Conservation (phyloP, 2,113 vertebrate genomes). For the Thymallus thymallus region DNA sequence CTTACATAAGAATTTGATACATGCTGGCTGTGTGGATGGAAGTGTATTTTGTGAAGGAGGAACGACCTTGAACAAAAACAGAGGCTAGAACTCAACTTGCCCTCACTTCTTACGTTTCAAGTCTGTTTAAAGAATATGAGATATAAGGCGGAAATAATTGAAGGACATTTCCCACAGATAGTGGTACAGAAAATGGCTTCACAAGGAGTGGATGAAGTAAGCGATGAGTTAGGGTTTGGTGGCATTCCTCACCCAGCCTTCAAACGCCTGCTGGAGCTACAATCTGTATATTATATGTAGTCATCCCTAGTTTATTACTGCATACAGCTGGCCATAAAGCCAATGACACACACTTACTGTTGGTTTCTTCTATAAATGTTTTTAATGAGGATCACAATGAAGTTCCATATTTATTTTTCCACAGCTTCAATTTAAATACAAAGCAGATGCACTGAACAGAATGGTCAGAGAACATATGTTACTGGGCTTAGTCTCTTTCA, state of each 20-base stretch:
- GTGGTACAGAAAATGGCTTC: too few species aligned
- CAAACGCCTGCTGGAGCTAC: slow-evolving; percentile 38
- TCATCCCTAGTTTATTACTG: slow-evolving; percentile 58
- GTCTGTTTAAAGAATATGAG: not conserved
- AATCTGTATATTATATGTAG: slow-evolving; percentile 59
- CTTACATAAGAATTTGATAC: not conserved
- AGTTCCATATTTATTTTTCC: not conserved
- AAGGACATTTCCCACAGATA: not conserved
- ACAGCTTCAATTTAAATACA: not conserved
- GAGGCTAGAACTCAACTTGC: not conserved
- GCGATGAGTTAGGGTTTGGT: slow-evolving; percentile 36
- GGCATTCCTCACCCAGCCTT: slow-evolving; percentile 43
- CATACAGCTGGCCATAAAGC: slow-evolving; percentile 40
- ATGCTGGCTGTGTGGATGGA: not conserved
- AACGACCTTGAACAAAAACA: not conserved
- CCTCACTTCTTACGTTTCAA: slow-evolving; percentile 5
- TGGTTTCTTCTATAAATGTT: slow-evolving; percentile 19
- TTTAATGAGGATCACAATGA: slow-evolving; percentile 16
- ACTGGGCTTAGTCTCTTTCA: not conserved
- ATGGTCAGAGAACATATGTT: not conserved
- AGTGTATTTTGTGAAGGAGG: slow-evolving; percentile 4
- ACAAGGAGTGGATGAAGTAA: too few species aligned
- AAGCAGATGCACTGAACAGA: not conserved
- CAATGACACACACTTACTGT: slow-evolving; percentile 12
- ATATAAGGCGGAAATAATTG: not conserved